Evolutionary conservation across 2,888 invertebrate genomes (phyloP), one percentile per base, ranked within the genome.

Genomic region (Megalurothrips usitatus): DNA sequence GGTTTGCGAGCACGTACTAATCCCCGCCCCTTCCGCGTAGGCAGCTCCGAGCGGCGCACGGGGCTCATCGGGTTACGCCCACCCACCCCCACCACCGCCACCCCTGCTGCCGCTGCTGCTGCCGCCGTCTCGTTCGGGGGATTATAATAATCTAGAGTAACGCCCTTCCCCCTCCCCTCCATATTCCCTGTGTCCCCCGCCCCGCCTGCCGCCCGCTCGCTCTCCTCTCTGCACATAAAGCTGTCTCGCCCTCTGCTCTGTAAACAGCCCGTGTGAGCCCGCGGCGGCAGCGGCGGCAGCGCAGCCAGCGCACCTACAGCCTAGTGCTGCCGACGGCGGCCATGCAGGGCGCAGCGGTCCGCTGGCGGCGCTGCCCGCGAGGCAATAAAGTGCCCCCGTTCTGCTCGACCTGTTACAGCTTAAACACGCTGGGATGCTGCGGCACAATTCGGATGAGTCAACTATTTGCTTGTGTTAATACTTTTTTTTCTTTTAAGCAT

Each of bases 91-190:
- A 17, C 58, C 52, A 12, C 52, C 4, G 52, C 52, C 52, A n/a
- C n/a, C n/a, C n/a, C n/a, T n/a, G n/a, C n/a, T n/a, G n/a, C n/a
- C n/a, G n/a, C n/a, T n/a, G n/a, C n/a, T n/a, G n/a, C n/a, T n/a
- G n/a, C n/a, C n/a, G n/a, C 34, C 34, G 6, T 43, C 34, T 43
- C 34, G 58, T 58, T 58, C 58, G n/a, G 58, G 34, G 58, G 58
- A 58, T 58, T 58, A 58, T 58, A 58, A 58, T 58, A 58, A 58
- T 58, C 58, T 58, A 14, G 58, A 19, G 58, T 58, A 58, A 58
- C 58, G 58, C 58, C 58, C 58, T n/a, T 58, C 17, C n/a, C 58
- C n/a, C 58, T 14, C 19, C 14, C 52, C 34, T 4, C 34, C 34
- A 43, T 43, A 43, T 43, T 52, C 52, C 17, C 58, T 17, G 52